Percentiles rank a stretch among this genome's conserved stretches.
phyloP scores from a whole-genome alignment of 2,888 invertebrate genomes.

The Tribolium freemani region DNA sequence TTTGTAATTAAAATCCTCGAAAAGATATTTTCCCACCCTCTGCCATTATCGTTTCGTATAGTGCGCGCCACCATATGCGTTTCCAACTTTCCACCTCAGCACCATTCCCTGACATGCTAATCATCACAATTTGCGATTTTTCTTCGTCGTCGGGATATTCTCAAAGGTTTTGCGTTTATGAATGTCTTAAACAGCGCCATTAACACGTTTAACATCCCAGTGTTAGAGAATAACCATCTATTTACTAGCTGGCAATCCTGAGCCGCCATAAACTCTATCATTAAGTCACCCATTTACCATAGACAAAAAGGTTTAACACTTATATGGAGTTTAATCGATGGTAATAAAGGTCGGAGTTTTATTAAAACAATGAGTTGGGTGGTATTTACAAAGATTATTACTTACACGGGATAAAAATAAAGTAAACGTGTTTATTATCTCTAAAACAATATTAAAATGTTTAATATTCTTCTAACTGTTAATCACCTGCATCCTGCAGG shows the following conservation, averaged over 20 bases:
- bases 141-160: neutral
- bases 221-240: conserved; percentile 6
- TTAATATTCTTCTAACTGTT: neutral
- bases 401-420: neutral
- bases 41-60: neutral
- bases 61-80: neutral
- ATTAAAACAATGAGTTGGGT: conserved; percentile 4
- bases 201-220: conserved; percentile 3
- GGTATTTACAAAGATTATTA: conserved; percentile 3
- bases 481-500: neutral
- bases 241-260: conserved; percentile 9
- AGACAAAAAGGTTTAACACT: conserved; percentile 24
- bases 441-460: neutral
- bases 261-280: conserved; percentile 21
- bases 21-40: neutral
- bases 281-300: conserved; percentile 25
- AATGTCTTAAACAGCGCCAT: neutral
- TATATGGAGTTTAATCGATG: conserved; percentile 28
- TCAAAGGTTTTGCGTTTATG: conserved; percentile 7
- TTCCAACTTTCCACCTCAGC: neutral
- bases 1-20: too few species aligned
- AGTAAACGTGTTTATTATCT: conserved; percentile 5
- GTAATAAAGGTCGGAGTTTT: conserved; percentile 13
- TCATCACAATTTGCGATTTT: neutral
- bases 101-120: neutral